These are phyloP conservation scores for Serilophus lunatus DNA, from an alignment of 2,113 vertebrate genomes.

Conservation along the genomic window DNA sequence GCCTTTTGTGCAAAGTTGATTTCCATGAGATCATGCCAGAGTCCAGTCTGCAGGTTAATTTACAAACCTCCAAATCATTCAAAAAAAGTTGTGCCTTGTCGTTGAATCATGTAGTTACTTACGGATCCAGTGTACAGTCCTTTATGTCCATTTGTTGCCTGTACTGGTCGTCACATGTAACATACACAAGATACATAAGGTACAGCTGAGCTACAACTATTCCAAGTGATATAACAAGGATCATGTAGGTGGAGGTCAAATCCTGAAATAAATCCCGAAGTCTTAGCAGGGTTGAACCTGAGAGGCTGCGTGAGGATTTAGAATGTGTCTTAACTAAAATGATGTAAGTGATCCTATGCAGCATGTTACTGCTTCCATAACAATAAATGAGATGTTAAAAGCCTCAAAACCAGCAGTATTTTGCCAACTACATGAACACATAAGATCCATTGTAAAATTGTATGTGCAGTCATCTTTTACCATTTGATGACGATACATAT, in stretches of 20 bases:
- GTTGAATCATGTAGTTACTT: background rate
- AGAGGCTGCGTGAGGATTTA: conserved; percentile 40
- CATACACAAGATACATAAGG: background rate
- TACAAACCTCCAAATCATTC: background rate
- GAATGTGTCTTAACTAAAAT: conserved; percentile 24
- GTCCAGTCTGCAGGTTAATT: background rate
- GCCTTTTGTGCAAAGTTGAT: background rate
- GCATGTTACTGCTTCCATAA: background rate
- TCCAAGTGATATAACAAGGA: conserved; percentile 44
- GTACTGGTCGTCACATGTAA: background rate
- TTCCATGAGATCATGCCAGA: background rate
- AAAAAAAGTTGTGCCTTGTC: background rate
- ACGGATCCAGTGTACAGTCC: background rate
- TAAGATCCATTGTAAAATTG: background rate
- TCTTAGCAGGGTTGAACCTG: conserved; percentile 13
- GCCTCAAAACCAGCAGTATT: background rate
- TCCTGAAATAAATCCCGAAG: conserved; percentile 32
- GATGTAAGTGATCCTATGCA: conserved; percentile 15
- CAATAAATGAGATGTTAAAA: background rate
- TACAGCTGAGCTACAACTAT: background rate
- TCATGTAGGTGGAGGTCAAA: conserved; percentile 47
- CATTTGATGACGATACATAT: background rate
- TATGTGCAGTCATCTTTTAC: background rate
- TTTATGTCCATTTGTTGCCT: background rate
- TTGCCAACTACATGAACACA: background rate